Evolutionary conservation across 2,797 vertebrate genomes (phyloP).

Genomic region (Cossypha caffra): DNA sequence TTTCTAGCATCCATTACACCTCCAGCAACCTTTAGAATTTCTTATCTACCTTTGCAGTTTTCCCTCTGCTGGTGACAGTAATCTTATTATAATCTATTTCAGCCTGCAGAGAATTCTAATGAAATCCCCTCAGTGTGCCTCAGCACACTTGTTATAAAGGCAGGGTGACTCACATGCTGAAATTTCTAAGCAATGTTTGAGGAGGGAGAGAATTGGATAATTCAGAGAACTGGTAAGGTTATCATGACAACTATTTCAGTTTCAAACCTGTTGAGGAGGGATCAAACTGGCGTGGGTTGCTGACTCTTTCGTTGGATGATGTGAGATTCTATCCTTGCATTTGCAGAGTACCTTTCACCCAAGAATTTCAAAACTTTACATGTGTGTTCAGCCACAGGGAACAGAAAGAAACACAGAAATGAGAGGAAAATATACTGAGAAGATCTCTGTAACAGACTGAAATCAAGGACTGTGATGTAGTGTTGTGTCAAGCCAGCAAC

Average conservation of each 20-base stretch:
- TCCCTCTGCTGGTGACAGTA: neutral
- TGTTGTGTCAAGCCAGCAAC: neutral
- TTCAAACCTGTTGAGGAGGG: neutral
- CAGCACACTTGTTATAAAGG: neutral
- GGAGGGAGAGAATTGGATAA: neutral
- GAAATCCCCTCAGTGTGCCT: neutral
- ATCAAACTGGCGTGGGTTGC: neutral
- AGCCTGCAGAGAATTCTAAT: constrained; percentile 33
- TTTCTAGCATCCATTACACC: neutral
- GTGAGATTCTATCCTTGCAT: neutral
- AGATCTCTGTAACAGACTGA: neutral
- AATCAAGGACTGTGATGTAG: neutral
- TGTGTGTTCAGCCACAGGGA: neutral
- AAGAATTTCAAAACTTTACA: neutral
- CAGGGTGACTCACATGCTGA: neutral
- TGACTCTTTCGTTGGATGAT: neutral
- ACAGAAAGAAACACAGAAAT: neutral
- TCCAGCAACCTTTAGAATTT: constrained; percentile 21
- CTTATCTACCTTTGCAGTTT: constrained; percentile 52
- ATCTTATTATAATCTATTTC: constrained; percentile 51
- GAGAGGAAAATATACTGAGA: neutral
- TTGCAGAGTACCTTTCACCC: neutral
- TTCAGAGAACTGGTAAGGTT: neutral
- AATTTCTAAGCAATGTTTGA: neutral
- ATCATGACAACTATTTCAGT: neutral